A percentile compares a stretch with the other conserved stretches of the same genome.
phyloP scores from a whole-genome alignment of 1,140 invertebrate genomes.

The Nylanderia fulva region DNA sequence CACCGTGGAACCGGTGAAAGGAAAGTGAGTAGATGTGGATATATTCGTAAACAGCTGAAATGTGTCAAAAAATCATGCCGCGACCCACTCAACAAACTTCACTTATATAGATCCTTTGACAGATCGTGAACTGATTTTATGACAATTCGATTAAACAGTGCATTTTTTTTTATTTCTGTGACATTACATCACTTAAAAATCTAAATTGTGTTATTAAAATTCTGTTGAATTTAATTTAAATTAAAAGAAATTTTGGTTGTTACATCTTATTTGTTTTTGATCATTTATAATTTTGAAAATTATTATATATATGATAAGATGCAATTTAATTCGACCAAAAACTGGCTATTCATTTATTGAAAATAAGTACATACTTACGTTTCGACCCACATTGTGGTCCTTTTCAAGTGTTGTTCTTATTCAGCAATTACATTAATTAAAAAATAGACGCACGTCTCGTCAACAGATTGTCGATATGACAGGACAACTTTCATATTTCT shows the following conservation, averaged over 20 bases:
- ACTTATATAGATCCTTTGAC: background rate
- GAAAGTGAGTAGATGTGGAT: slow-evolving; percentile 60
- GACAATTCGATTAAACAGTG: background rate
- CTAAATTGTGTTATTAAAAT: background rate
- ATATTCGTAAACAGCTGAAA: background rate
- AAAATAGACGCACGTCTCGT: no score
- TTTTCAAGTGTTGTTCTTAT: no score
- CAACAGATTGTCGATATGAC: no score
- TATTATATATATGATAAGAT: no score
- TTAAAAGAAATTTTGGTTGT: background rate
- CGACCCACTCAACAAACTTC: background rate
- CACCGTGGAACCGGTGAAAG: slow-evolving; percentile 60
- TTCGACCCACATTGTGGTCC: no score
- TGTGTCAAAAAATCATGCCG: background rate
- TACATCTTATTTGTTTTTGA: background rate
- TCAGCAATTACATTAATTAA: no score
- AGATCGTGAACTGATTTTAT: background rate
- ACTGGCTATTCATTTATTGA: no score
- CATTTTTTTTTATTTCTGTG: background rate
- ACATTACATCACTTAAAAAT: background rate
- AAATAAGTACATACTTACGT: no score
- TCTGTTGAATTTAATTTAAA: background rate
- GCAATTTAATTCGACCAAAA: no score
- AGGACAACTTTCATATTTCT: no score
- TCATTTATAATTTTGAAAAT: background rate